phyloP scores from a whole-genome alignment of 2,113 vertebrate species.

The Todiramphus chloris region DNA sequence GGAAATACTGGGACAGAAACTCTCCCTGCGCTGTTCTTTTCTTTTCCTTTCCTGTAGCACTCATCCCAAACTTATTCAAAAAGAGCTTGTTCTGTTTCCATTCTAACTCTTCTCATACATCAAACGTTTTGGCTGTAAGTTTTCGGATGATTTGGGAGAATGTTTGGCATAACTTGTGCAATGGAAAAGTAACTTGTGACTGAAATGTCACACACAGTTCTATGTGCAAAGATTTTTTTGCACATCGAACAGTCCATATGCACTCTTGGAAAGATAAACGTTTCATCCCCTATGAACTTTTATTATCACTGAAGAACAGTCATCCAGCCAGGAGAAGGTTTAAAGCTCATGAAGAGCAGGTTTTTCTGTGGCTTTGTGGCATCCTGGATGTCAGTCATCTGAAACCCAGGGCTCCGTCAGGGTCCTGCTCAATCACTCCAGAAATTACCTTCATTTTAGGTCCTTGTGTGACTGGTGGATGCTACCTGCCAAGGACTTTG shows the following conservation, averaged over 20 bases:
- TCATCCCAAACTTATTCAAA: background rate
- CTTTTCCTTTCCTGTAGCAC: background rate
- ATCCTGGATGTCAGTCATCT: background rate
- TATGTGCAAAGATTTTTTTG: background rate
- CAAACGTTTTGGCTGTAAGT: background rate
- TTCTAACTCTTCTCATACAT: background rate
- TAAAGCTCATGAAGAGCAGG: background rate
- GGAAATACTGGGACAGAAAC: background rate
- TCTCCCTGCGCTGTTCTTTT: background rate
- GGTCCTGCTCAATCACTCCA: background rate
- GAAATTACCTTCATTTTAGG: background rate
- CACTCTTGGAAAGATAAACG: background rate
- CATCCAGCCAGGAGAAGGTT: background rate
- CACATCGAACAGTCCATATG: background rate
- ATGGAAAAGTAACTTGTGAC: background rate
- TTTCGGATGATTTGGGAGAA: background rate
- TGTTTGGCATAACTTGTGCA: background rate
- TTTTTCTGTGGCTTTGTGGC: background rate
- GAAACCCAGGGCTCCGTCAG: background rate
- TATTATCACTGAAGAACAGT: background rate
- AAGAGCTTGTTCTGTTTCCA: background rate
- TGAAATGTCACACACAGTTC: background rate
- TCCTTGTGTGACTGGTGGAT: background rate
- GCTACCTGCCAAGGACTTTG: background rate
- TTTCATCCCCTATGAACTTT: background rate